Evolutionary conservation across 2,888 invertebrate genomes (phyloP).

Genomic region (Coenonympha glycerion): DNA sequence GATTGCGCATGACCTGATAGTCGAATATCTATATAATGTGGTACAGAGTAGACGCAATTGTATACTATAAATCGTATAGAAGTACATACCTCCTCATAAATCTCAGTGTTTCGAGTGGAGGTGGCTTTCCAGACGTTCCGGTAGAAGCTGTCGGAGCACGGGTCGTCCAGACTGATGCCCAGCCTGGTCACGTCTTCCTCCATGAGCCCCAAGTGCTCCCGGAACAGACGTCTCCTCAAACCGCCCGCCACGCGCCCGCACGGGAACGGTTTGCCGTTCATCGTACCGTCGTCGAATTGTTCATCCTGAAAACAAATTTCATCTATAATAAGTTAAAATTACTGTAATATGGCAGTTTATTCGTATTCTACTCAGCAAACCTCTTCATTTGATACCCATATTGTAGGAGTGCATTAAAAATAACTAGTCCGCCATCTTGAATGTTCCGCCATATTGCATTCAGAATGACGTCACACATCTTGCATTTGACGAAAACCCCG

Average conservation of each 20-base stretch:
- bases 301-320: constrained; percentile 84
- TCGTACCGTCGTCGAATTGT: constrained; percentile 84
- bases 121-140: constrained; percentile 87
- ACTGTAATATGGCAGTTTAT: no score
- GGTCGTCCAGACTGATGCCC: constrained; percentile 83
- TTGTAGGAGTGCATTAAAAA: no score
- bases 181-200: constrained; percentile 64
- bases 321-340: no score
- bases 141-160: constrained; percentile 88
- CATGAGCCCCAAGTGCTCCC: constrained; percentile 89
- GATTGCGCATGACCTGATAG: background rate
- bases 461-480: no score
- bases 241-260: constrained; percentile 92
- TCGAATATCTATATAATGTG: no score
- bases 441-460: no score
- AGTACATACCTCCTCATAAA: constrained; percentile 83
- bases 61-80: background rate
- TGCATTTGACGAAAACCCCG: no score
- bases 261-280: constrained; percentile 88
- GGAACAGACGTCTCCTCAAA: constrained; percentile 88
- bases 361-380: no score
- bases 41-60: background rate
- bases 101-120: constrained; percentile 88
- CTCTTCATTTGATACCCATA: no score
- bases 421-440: no score